Evolutionary conservation across 64 coral and sea anemone genomes (phyloP), one percentile per base, ranked within the genome.

Genomic region (Dendronephthya gigantea): DNA sequence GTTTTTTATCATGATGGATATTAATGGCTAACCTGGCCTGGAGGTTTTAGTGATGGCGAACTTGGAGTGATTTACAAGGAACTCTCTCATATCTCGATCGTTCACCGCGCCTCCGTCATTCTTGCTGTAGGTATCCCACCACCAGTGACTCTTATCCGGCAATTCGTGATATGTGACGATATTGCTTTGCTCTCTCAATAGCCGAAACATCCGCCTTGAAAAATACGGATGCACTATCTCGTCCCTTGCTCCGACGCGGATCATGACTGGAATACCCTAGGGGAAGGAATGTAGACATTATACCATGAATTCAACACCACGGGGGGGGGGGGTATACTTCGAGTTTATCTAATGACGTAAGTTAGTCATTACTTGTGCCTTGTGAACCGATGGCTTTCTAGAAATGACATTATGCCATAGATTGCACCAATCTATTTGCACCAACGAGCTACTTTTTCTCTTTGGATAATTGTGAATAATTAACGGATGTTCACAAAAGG

Each of bases 41-140:
- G 72, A 79, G 29, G 15, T 79, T 39, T 33, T 19, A 15, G 19
- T 79, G 7, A 79, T 15, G 36, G 72, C 72, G 36, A 36, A 34
- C 1, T 79, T 79, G 30, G 72, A 79, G 50, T 98, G 95, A 17
- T 56, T 82, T 22, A 90, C 68, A 82, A 92, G 89, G 88, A 98
- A 98, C 29, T 84, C 81, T 31, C 95, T 87, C 2, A 98, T 93
- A 38, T 93, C 72, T 32, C 92, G 95, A 82, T 98, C 95, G 65
- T 98, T 98, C 15, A 90, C 84, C 1, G 90, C 95, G 49, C 95
- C 95, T 32, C 95, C 95, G 41, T 98, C 95, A 50, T 98, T 98
- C 2, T 92, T 98, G 19, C 82, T 51, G 28, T 88, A 91, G 0
- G 90, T 93, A 50, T 98, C 95, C 95, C 95, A 98, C 95, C 95